phyloP scores from a whole-genome alignment of 2,797 vertebrate species.

The Siniperca undulata region DNA sequence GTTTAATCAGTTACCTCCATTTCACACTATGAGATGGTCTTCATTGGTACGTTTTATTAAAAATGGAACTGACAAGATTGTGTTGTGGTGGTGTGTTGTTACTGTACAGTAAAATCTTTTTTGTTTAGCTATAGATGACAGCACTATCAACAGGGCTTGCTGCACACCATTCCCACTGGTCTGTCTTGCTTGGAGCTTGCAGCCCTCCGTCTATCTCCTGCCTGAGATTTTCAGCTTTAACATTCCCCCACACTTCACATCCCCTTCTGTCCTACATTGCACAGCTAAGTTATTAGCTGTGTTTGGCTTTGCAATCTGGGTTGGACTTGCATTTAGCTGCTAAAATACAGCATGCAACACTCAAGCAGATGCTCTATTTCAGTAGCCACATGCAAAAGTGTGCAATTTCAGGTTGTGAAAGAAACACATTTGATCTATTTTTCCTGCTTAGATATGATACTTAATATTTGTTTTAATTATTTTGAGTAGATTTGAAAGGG shows the following conservation, averaged over 20 bases:
- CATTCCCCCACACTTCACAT: slow-evolving; percentile 43
- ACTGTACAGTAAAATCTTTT: background rate
- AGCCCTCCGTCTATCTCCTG: slow-evolving; percentile 29
- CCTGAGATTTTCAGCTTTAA: slow-evolving; percentile 51
- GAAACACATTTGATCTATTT: slow-evolving; percentile 12
- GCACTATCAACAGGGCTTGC: slow-evolving; percentile 4
- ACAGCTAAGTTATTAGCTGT: slow-evolving; percentile 54
- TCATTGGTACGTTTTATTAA: slow-evolving; percentile 11
- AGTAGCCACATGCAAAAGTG: slow-evolving; percentile 18
- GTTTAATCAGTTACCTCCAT: slow-evolving; percentile 31
- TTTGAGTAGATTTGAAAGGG: slow-evolving; percentile 7
- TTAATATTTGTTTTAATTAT: slow-evolving; percentile 14
- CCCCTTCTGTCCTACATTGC: slow-evolving; percentile 60
- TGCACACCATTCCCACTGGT: slow-evolving; percentile 1
- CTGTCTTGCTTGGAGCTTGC: background rate
- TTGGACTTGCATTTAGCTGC: slow-evolving; percentile 44
- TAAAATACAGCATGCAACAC: slow-evolving; percentile 24
- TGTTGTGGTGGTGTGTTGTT: background rate
- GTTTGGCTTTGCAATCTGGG: slow-evolving; percentile 54
- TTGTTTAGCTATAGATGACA: slow-evolving; percentile 36
- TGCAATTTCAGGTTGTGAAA: slow-evolving; percentile 22
- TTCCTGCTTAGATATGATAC: slow-evolving; percentile 1
- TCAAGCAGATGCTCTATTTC: slow-evolving; percentile 41
- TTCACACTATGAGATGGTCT: slow-evolving; percentile 19
- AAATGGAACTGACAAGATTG: background rate